Base-by-base conservation (phyloP, 2,797 vertebrate genomes). In the Vipera latastei region DNA sequence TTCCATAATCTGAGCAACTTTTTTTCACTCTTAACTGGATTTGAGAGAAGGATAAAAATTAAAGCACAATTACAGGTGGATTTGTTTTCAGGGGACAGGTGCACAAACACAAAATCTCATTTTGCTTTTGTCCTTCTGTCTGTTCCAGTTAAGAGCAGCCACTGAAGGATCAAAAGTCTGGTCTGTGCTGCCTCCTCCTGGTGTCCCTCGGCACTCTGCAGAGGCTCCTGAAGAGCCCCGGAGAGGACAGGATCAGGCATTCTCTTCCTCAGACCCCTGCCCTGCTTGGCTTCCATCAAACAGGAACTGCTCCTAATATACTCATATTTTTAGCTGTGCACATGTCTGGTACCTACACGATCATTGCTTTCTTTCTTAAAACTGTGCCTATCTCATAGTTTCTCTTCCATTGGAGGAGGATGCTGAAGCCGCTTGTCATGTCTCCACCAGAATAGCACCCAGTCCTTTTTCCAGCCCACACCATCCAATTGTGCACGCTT, bases 311-410 rank as follows among this genome's bases (percentile, higher is more conserved):
- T 60, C 11, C 22, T 32, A 44, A 14, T 44, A 25, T 86, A 78
- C 60, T 20, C 48, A 0, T 16, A 44, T 28, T 25, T 22, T 25
- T 55, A 60, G 73, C 44, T 28, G 32, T 55, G 48, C 61, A 14
- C 61, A 13, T n/a, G 88, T 13, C 92, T 92, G 91, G 89, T 86
- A 2, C 38, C 44, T 92, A 69, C 85, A 63, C 93, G 32, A 38
- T 20, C n/a, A 4, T 14, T 28, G 83, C 51, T 56, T 87, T 57
- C 73, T 61, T 73, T 22, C 25, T 59, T 91, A 83, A 60, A 91
- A 32, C 48, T 26, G 20, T 61, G 20, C 38, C 55, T 59, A 51
- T 60, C 56, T 22, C 6, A 11, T 16, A 9, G 32, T 13, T 85
- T 85, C 73, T 14, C 0, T 86, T 91, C n/a, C 38, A 8, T 32